Evolutionary conservation across 2,888 invertebrate genomes (phyloP), one percentile per base, ranked within the genome.

Genomic region (Hipparchia sbordonii): DNA sequence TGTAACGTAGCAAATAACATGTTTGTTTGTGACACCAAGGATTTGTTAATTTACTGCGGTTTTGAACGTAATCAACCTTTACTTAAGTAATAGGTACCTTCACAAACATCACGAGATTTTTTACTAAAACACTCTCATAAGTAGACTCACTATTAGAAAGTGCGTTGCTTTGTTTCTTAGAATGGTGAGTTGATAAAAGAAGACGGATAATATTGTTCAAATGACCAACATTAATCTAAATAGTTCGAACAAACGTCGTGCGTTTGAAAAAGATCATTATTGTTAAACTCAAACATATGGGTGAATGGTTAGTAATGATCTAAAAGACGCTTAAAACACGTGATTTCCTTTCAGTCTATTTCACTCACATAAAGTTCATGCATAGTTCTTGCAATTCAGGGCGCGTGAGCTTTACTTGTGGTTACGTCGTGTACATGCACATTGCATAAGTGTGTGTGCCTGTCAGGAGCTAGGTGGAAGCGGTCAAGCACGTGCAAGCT

Each of bases 191-290:
- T 13, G 33, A 63, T 46, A 63, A 70, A 63, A 63, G 54, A 56
- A 63, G 46, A 46, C 13, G 45, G 56, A 67, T 67, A 9, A 52
- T 60, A 69, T 51, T 51, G 33, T 62, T 70, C 54, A 56, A 63
- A 54, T 70, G 70, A 69, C 60, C 13, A 62, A 54, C 62, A 62
- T 70, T 62, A 70, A 62, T 62, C 51, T 54, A 62, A 61, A 70
- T 61, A 62, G 54, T 9, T 2, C 48, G 13, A 51, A n/a, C 33
- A 60, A 61, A 62, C 45, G 70, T 62, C 54, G 70, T 69, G 61
- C 51, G 39, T 61, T 61, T 61, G 61, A 60, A 69, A 69, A 69
- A 69, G 60, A 61, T 52, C 69, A 61, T 69, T 69, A 61, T 69
- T 59, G 67, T 67, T 48, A 48, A 51, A 52, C 39, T 57, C n/a